These are phyloP conservation scores for Otolemur crassicaudatus DNA, from an alignment of 2,797 vertebrate genomes.

Conservation along the genomic window DNA sequence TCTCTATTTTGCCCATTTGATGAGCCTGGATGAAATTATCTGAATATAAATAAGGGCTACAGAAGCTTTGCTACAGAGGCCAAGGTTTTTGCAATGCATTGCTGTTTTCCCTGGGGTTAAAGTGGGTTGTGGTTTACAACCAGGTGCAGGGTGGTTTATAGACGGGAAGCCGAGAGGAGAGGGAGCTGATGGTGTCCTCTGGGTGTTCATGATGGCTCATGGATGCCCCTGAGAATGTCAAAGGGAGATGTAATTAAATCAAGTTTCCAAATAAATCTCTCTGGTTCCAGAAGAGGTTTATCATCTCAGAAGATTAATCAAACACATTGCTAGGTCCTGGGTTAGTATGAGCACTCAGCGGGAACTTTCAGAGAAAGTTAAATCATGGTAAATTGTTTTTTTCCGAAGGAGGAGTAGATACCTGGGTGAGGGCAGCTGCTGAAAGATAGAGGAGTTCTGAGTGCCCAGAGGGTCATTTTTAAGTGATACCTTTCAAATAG, in stretches of 20 bases:
- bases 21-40: slow-evolving; percentile 54
- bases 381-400: neutral
- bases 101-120: slow-evolving; percentile 20
- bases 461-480: slow-evolving; percentile 57
- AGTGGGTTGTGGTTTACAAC: slow-evolving; percentile 20
- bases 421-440: neutral
- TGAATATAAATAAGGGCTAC: slow-evolving; percentile 54
- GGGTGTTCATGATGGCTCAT: accelerated
- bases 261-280: neutral
- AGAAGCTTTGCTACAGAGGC: slow-evolving; percentile 50
- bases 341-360: neutral
- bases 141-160: slow-evolving; percentile 56
- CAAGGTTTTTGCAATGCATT: slow-evolving; percentile 73
- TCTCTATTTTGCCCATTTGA: neutral
- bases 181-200: neutral
- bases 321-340: accelerated
- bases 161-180: slow-evolving; percentile 3
- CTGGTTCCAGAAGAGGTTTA: neutral
- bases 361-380: neutral
- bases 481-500: slow-evolving; percentile 57
- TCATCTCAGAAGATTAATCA: accelerated
- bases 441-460: slow-evolving; percentile 38
- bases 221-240: neutral
- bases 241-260: neutral
- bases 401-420: neutral